Evolutionary conservation across 1,140 invertebrate genomes (phyloP).

Genomic region (Melipona quadrifasciata): DNA sequence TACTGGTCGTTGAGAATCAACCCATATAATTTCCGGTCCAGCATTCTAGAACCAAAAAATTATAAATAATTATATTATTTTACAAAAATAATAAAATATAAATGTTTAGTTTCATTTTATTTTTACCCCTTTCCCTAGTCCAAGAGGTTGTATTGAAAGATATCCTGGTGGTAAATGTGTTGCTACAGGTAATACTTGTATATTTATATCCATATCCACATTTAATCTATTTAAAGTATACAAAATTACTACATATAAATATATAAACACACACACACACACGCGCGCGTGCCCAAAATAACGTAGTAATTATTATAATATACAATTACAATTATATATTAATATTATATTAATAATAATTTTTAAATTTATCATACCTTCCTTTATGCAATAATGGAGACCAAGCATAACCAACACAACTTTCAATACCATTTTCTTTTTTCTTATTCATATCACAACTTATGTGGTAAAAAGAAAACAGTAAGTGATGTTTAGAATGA

Average conservation of each 20-base stretch:
- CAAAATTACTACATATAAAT: not conserved
- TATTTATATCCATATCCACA: conserved; percentile 86
- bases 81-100: not conserved
- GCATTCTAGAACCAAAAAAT: conserved; percentile 85
- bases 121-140: conserved; percentile 93
- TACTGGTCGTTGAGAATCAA: conserved; percentile 93
- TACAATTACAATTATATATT: not conserved
- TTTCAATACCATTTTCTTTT: conserved; percentile 90
- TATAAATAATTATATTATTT: not conserved
- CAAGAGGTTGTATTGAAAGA: conserved; percentile 93
- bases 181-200: conserved; percentile 91
- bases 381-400: conserved; percentile 91
- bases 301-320: not conserved
- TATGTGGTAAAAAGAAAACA: conserved; percentile 95
- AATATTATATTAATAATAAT: not conserved
- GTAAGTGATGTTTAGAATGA: conserved; percentile 89
- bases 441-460: conserved; percentile 93
- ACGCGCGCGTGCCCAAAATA: not conserved
- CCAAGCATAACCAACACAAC: conserved; percentile 96
- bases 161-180: conserved; percentile 93
- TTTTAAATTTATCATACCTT: conserved; percentile 80
- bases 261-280: not conserved
- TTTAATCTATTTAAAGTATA: conserved; percentile 78
- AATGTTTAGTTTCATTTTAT: conserved; percentile 49
- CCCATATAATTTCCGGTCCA: conserved; percentile 95